phyloP scores from a whole-genome alignment of 2,888 invertebrate species.

The Hermaeophaga mercurialis region DNA sequence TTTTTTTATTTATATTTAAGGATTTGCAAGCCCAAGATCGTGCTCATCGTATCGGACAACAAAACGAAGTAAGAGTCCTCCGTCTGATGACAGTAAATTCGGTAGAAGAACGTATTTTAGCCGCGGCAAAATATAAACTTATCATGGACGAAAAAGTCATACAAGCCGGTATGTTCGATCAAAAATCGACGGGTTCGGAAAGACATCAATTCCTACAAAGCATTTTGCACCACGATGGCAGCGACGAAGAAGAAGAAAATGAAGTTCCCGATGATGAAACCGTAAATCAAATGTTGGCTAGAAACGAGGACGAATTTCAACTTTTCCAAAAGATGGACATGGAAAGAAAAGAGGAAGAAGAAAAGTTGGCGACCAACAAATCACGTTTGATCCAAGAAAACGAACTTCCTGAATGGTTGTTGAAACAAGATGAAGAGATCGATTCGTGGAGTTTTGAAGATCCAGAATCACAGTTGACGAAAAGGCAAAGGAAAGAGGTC shows the following conservation, averaged over 20 bases:
- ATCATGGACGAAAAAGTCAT: constrained; percentile 99
- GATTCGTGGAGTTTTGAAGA: constrained; percentile 67
- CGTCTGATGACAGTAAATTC: constrained; percentile 98
- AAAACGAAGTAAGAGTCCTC: constrained; percentile 96
- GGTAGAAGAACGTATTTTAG: constrained; percentile 96
- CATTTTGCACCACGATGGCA: constrained; percentile 92
- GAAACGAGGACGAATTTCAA: constrained; percentile 94
- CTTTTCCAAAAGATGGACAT: constrained; percentile 90
- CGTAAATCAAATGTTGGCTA: constrained; percentile 98
- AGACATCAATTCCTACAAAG: constrained; percentile 94
- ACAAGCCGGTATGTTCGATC: constrained; percentile 99
- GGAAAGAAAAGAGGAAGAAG: constrained; percentile 81
- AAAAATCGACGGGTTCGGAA: constrained; percentile 97
- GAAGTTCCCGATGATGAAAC: constrained; percentile 99
- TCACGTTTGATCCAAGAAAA: constrained; percentile 90
- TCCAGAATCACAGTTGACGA: constrained; percentile 80
- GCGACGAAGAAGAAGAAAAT: constrained; percentile 91
- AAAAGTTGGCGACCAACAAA: constrained; percentile 68
- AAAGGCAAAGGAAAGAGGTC: constrained; percentile 94
- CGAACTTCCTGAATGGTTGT: constrained; percentile 94
- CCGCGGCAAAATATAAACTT: constrained; percentile 95
- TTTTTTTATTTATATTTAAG: constrained; percentile 53
- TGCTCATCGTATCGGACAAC: constrained; percentile 98
- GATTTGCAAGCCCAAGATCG: constrained; percentile 99
- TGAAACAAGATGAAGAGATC: constrained; percentile 93